A percentile compares a stretch with the other conserved stretches of the same genome.
phyloP scores from a whole-genome alignment of 2,888 invertebrate genomes.

The Phortica magna region DNA sequence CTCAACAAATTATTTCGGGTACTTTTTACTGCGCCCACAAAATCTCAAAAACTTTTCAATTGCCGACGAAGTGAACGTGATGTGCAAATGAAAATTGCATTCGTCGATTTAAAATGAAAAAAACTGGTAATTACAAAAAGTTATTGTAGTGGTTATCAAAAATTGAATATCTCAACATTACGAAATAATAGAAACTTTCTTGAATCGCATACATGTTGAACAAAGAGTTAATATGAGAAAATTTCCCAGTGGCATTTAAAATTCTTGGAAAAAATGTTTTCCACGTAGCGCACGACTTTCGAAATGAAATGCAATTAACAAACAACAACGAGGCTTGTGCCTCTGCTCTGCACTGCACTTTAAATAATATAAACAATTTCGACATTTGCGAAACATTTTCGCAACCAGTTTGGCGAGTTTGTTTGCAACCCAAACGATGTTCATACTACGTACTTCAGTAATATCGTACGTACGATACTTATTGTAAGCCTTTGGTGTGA shows the following conservation, averaged over 20 bases:
- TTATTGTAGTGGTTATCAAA: too few species aligned
- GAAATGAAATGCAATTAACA: neutral
- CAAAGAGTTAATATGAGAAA: too few species aligned
- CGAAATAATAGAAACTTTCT: neutral
- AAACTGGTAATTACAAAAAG: too few species aligned
- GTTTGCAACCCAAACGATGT: neutral
- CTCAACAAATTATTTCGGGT: neutral
- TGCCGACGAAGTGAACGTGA: neutral
- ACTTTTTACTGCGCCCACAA: neutral
- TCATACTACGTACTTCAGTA: neutral
- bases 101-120: too few species aligned
- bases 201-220: neutral
- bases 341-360: too few species aligned
- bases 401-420: neutral
- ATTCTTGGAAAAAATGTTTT: constrained; percentile 18
- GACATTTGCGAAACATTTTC: neutral
- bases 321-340: neutral
- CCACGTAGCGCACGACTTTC: constrained; percentile 12
- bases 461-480: neutral
- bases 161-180: too few species aligned
- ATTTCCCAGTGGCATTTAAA: neutral
- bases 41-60: neutral
- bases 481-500: neutral
- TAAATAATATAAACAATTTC: neutral
- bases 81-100: neutral